These are phyloP conservation scores for Cataglyphis livida DNA, from an alignment of 2,888 invertebrate species.

Conservation along the genomic window DNA sequence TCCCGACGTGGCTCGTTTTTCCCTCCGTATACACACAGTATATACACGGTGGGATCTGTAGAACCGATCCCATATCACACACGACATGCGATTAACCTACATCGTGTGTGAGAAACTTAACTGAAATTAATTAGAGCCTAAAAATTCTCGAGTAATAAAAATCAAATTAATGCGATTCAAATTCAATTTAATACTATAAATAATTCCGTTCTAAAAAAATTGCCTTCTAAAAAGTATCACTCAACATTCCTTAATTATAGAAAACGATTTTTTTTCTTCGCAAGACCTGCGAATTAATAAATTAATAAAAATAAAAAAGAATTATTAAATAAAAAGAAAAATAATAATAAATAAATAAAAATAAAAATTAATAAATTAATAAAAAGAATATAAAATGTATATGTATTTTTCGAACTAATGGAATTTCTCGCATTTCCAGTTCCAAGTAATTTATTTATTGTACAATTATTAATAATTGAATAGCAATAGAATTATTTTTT, in stretches of 20 bases:
- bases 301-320: not conserved
- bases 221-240: not conserved
- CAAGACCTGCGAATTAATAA: not conserved
- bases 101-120: not conserved
- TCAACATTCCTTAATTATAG: not conserved
- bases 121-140: not conserved
- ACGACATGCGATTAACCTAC: no score
- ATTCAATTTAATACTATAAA: not conserved
- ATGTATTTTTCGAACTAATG: not conserved
- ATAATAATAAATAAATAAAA: no score
- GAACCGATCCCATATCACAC: constrained; percentile 18
- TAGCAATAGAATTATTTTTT: not conserved
- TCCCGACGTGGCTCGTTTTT: constrained; percentile 63
- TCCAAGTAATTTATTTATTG: not conserved
- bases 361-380: no score
- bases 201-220: not conserved
- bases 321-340: no score
- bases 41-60: constrained; percentile 19
- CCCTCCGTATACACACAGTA: constrained; percentile 39
- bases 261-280: not conserved
- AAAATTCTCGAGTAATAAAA: not conserved
- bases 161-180: constrained; percentile 8
- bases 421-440: not conserved
- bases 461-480: not conserved
- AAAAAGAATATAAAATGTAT: not conserved